A percentile compares a stretch with the other conserved stretches of the same genome.
phyloP scores from a whole-genome alignment of 1,140 invertebrate species.

The Drosophila parvula region DNA sequence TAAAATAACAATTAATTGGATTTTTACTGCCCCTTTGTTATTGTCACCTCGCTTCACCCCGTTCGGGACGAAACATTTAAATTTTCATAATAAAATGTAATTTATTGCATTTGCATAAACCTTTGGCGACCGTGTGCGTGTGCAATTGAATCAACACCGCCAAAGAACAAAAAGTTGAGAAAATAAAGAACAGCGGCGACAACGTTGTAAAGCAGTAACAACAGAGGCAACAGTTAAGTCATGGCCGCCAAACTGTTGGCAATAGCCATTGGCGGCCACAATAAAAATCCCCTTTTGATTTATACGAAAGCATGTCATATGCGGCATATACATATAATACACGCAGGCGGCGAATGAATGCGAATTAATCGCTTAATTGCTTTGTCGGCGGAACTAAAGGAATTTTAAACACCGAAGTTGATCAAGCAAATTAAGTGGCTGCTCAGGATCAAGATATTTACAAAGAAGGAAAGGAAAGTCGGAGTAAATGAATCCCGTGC shows the following conservation, averaged over 20 bases:
- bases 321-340: neutral
- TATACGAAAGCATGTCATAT: conserved; percentile 47
- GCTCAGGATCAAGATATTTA: conserved; percentile 18
- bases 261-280: conserved; percentile 61
- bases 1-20: conserved; percentile 82
- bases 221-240: conserved; percentile 37
- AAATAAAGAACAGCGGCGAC: conserved; percentile 27
- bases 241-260: conserved; percentile 60
- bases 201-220: neutral
- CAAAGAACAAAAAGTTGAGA: conserved; percentile 41
- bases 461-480: neutral
- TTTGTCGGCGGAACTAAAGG: conserved; percentile 24
- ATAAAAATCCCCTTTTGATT: conserved; percentile 73
- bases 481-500: neutral
- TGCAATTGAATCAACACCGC: conserved; percentile 70
- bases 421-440: conserved; percentile 41
- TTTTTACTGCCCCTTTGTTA: conserved; percentile 60
- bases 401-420: conserved; percentile 35
- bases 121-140: conserved; percentile 30
- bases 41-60: conserved; percentile 12
- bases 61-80: conserved; percentile 48
- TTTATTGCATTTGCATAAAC: conserved; percentile 81
- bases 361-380: conserved; percentile 72
- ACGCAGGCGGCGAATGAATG: conserved; percentile 29
- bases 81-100: conserved; percentile 80